Evolutionary conservation across 2,113 vertebrate species (phyloP).

Genomic region (Spermophilus dauricus): DNA sequence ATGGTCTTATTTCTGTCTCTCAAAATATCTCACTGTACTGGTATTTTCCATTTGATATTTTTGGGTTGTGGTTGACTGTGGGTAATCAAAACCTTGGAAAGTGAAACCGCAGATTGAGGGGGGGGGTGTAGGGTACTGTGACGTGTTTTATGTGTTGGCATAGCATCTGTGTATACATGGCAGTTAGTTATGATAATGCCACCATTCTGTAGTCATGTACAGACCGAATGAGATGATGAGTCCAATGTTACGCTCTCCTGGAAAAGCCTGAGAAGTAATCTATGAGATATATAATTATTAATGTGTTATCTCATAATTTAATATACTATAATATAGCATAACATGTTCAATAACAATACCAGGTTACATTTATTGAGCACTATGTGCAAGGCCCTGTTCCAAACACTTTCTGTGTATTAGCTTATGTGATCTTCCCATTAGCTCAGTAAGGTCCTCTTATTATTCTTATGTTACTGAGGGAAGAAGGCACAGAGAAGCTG

Average conservation of each 20-base stretch:
- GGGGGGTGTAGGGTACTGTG: background rate
- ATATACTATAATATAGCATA: background rate
- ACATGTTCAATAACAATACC: background rate
- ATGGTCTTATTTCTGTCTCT: background rate
- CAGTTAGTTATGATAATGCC: background rate
- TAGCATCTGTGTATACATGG: background rate
- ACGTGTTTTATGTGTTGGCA: accelerated
- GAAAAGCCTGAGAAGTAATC: background rate
- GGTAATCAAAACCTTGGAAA: background rate
- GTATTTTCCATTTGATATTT: background rate
- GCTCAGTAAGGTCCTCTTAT: background rate
- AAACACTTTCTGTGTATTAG: background rate
- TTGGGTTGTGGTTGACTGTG: background rate
- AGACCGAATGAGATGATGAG: background rate
- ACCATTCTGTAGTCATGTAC: background rate
- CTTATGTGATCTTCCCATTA: background rate
- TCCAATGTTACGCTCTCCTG: background rate
- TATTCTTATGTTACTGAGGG: background rate
- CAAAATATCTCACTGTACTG: background rate
- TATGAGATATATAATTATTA: background rate
- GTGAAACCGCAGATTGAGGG: background rate
- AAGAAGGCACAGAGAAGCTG: background rate
- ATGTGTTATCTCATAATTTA: background rate
- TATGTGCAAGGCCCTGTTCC: background rate
- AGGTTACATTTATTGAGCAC: background rate